Evolutionary conservation across 2,797 vertebrate species (phyloP).

Genomic region (Sebastes glaucus): DNA sequence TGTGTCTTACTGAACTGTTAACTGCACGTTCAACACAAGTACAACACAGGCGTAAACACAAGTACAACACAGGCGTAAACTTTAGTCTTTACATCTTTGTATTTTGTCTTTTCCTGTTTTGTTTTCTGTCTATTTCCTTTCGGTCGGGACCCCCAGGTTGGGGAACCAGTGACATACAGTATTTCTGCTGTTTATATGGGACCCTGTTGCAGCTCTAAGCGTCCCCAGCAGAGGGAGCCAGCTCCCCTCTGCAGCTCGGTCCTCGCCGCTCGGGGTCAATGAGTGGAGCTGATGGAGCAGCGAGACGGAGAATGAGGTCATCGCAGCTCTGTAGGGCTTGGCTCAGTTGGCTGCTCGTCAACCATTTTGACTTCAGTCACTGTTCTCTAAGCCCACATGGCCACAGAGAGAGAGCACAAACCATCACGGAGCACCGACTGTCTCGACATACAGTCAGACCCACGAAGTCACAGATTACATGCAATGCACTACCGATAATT

Average conservation of each 20-base stretch:
- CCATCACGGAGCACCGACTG: neutral
- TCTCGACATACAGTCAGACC: neutral
- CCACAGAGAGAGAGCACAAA: neutral
- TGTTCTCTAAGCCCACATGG: slow-evolving; percentile 35
- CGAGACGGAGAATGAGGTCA: slow-evolving; percentile 67
- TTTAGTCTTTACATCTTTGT: fast-evolving
- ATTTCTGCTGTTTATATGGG: neutral
- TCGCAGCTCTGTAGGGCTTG: slow-evolving; percentile 69
- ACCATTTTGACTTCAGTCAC: slow-evolving; percentile 51
- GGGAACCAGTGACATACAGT: neutral
- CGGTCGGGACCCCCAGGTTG: no score
- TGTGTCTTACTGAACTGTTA: slow-evolving; percentile 7
- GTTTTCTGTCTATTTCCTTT: no score
- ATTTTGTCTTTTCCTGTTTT: no score
- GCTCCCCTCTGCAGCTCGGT: neutral
- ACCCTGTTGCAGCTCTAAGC: fast-evolving
- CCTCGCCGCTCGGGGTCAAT: slow-evolving; percentile 23
- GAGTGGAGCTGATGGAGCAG: slow-evolving; percentile 60
- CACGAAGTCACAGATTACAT: neutral
- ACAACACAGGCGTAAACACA: no score
- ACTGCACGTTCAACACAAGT: neutral
- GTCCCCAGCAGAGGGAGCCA: slow-evolving; percentile 53
- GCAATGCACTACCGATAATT: neutral
- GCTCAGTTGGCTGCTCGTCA: slow-evolving; percentile 55
- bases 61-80: no score